phyloP scores from a whole-genome alignment of 2,888 invertebrate species.

The Meiosimyza decipiens region DNA sequence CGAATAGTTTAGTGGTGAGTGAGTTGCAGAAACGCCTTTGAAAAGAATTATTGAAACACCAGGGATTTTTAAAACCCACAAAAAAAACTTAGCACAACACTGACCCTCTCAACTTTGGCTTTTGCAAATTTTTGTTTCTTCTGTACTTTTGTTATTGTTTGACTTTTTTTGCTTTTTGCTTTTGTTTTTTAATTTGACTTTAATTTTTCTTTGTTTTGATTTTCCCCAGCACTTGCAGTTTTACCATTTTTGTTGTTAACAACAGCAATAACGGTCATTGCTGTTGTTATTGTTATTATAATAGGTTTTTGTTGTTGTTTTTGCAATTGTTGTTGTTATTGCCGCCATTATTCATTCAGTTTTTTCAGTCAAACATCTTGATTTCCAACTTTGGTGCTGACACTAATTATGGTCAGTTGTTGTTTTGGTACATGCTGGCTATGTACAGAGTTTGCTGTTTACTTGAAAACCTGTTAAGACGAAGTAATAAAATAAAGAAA shows the following conservation, averaged over 20 bases:
- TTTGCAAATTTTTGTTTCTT: not conserved
- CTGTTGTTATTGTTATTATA: slow-evolving; percentile 15
- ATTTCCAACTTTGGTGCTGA: too few relatives aligned
- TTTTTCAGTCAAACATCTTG: not conserved
- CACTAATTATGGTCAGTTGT: too few relatives aligned
- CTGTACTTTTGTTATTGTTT: not conserved
- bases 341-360: not conserved
- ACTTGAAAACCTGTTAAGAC: too few relatives aligned
- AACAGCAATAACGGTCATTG: slow-evolving; percentile 6
- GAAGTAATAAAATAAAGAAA: too few relatives aligned
- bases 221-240: slow-evolving; percentile 41
- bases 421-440: too few relatives aligned
- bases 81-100: not conserved
- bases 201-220: slow-evolving; percentile 13
- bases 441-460: too few relatives aligned
- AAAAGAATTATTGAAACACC: too few relatives aligned
- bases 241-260: slow-evolving; percentile 37
- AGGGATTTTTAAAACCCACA: too few relatives aligned
- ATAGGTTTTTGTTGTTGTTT: not conserved
- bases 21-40: too few relatives aligned
- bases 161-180: slow-evolving; percentile 27
- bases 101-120: slow-evolving; percentile 10
- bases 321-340: not conserved
- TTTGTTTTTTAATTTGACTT: slow-evolving; percentile 42
- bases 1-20: too few relatives aligned